phyloP scores from a whole-genome alignment of 1,140 invertebrate species.

The Drosophila baimaii region DNA sequence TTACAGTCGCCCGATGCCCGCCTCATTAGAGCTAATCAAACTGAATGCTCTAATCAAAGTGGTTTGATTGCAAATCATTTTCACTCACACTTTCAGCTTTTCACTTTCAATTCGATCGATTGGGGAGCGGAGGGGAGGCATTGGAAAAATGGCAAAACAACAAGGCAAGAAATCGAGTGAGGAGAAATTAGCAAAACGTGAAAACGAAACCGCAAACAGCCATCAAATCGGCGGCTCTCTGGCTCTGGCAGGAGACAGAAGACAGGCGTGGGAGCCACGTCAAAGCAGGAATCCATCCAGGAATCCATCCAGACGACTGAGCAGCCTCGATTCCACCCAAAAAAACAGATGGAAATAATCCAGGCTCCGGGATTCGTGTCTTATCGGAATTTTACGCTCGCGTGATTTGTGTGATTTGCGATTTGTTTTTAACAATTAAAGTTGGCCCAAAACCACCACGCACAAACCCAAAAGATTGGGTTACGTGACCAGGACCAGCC shows the following conservation, averaged over 20 bases:
- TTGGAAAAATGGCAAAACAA: slow-evolving; percentile 45
- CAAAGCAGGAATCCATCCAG: neutral
- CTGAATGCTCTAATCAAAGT: slow-evolving; percentile 72
- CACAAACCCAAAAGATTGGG: slow-evolving; percentile 9
- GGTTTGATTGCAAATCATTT: slow-evolving; percentile 72
- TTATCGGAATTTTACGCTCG: slow-evolving; percentile 57
- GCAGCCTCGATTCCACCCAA: slow-evolving; percentile 11
- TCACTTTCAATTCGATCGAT: slow-evolving; percentile 76
- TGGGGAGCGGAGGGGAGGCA: slow-evolving; percentile 46
- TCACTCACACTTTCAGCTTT: slow-evolving; percentile 77
- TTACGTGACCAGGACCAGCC: slow-evolving; percentile 42
- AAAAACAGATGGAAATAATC: neutral
- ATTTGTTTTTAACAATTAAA: slow-evolving; percentile 67
- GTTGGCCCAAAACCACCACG: slow-evolving; percentile 28
- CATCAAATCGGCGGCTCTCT: slow-evolving; percentile 12
- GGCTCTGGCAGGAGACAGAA: slow-evolving; percentile 6
- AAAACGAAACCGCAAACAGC: slow-evolving; percentile 56
- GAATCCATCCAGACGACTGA: slow-evolving; percentile 18
- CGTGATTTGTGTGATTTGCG: slow-evolving; percentile 41
- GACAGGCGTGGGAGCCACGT: slow-evolving; percentile 64
- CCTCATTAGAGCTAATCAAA: slow-evolving; percentile 72
- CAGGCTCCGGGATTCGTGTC: slow-evolving; percentile 8
- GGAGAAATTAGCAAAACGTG: slow-evolving; percentile 71
- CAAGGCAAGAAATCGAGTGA: slow-evolving; percentile 54
- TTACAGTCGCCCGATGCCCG: slow-evolving; percentile 12